phyloP scores from a whole-genome alignment of 2,888 invertebrate genomes.

The Chymomyza fuscimana region DNA sequence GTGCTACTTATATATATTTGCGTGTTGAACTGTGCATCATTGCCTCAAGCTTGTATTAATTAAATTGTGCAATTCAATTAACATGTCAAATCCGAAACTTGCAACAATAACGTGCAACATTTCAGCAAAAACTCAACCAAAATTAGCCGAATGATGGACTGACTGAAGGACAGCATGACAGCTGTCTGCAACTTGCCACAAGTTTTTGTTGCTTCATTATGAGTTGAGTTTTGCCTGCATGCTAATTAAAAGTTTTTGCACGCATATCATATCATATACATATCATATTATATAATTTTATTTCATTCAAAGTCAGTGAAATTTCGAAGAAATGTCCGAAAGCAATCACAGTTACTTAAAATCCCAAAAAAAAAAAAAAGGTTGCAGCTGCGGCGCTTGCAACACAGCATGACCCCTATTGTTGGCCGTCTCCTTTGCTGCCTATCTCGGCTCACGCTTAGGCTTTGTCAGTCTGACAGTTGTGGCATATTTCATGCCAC shows the following conservation, averaged over 20 bases:
- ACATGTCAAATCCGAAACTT: conserved; percentile 1
- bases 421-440: neutral
- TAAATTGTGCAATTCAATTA: conserved; percentile 7
- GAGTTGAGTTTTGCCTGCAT: conserved; percentile 15
- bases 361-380: conserved; percentile 4
- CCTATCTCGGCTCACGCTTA: no score
- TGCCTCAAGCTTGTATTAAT: neutral
- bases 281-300: neutral
- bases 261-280: conserved; percentile 19
- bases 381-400: conserved; percentile 26
- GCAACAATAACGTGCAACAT: neutral
- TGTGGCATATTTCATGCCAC: conserved; percentile 51
- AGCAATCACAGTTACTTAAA: conserved; percentile 29
- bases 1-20: neutral
- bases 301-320: neutral
- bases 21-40: neutral
- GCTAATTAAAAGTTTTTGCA: conserved; percentile 52
- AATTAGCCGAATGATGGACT: conserved; percentile 22
- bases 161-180: neutral
- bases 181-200: neutral
- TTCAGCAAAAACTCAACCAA: neutral
- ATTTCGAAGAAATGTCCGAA: conserved; percentile 17
- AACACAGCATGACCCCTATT: conserved; percentile 5
- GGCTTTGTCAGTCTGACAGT: conserved; percentile 22
- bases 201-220: conserved; percentile 16